Base-by-base conservation (phyloP, 92 coral and sea anemone genomes). In the Zoanthus solanderi region DNA sequence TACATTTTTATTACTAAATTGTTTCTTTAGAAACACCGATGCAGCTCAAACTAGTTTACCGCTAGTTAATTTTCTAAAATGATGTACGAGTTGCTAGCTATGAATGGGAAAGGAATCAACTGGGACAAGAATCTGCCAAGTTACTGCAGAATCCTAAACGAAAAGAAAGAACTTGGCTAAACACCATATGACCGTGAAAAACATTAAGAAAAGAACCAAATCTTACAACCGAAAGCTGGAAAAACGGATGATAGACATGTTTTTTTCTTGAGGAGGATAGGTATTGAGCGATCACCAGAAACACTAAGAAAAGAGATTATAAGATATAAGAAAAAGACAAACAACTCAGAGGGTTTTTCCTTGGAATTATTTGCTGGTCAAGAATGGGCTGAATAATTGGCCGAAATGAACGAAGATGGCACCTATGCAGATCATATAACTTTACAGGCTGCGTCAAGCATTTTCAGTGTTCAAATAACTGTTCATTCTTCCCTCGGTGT, bases 381-480 rank as follows among this genome's bases (percentile, higher is more conserved):
- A 28, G 61, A 15, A 23, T 76, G 80, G 80, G 60, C 83, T 71
- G 83, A 85, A 30, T 75, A 85, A 75, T 57, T 74, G 60, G 69
- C 83, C 17, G 72, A 60, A 72, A 73, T 85, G 88, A 32, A 54
- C 72, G 31, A 72, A 72, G 74, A 86, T 86, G 89, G 89, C 12
- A 86, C 89, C 37, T 63, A 75, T 65, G 89, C 83, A 54, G 89
- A 75, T 57, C 83, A 86, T 48, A 57, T 23, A 32, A 86, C 83
- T 60, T 63, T 86, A 47, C 89, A 86, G 83, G 83, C 89, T 23
- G 89, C 83, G 28, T 75, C 89, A 29, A 86, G 60, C 75, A 48
- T 86, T 58, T 86, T 86, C 66, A 86, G 47, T 65, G 78, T 86
- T 12, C 83, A 76, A 14, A 52, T 78, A 54, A 78, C 50, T 29